phyloP scores from a whole-genome alignment of 2,888 invertebrate species.

The Labia minor region DNA sequence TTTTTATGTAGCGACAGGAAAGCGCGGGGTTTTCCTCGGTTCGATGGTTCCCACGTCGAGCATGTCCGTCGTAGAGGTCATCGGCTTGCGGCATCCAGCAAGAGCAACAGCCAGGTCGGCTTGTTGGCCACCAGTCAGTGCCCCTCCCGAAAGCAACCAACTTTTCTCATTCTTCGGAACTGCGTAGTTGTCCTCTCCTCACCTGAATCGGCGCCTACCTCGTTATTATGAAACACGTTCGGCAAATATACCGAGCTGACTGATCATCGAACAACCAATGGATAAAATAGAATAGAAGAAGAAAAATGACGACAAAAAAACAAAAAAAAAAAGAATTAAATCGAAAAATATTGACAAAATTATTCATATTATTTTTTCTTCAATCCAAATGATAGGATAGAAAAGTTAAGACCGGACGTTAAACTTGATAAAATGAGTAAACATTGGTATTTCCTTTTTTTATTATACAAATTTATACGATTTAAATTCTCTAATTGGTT shows the following conservation, averaged over 20 bases:
- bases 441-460: neutral
- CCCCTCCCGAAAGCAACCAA: neutral
- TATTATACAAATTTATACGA: neutral
- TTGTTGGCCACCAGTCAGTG: neutral
- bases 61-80: neutral
- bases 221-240: neutral
- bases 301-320: neutral
- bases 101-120: neutral
- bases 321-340: neutral
- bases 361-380: too few relatives aligned
- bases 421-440: neutral
- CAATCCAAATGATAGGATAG: too few relatives aligned
- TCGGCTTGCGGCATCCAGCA: conserved; percentile 8
- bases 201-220: neutral
- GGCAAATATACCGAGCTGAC: neutral
- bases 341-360: too few relatives aligned
- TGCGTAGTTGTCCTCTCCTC: conserved; percentile 7
- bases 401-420: neutral
- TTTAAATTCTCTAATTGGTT: too few relatives aligned
- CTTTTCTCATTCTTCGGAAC: neutral
- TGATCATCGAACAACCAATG: too few relatives aligned
- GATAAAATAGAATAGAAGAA: too few relatives aligned
- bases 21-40: neutral
- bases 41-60: neutral
- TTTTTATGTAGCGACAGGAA: neutral